Conservation (phyloP, 1,140 invertebrate species). For the Papilio polyxenes region DNA sequence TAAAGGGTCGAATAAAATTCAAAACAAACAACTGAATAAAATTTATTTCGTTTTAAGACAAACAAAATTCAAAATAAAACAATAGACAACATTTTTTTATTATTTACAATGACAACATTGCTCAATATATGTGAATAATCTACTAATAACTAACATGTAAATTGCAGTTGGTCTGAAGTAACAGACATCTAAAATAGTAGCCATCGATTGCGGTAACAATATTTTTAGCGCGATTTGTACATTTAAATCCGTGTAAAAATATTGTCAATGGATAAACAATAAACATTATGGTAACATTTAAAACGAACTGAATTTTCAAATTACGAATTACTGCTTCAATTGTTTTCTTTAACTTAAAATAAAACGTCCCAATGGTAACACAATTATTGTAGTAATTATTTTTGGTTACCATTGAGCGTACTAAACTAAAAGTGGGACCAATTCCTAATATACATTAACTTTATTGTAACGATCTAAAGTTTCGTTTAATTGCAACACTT, state of each 20-base stretch:
- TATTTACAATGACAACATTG: slow-evolving; percentile 36
- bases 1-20: background rate
- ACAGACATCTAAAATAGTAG: slow-evolving; percentile 13
- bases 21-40: background rate
- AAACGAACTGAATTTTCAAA: background rate
- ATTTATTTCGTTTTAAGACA: background rate
- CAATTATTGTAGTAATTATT: slow-evolving; percentile 24
- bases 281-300: background rate
- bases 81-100: slow-evolving; percentile 9
- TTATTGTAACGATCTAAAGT: slow-evolving; percentile 43
- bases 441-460: slow-evolving; percentile 55
- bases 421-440: slow-evolving; percentile 68
- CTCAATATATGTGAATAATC: slow-evolving; percentile 33
- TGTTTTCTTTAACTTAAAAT: slow-evolving; percentile 46
- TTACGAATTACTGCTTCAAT: background rate
- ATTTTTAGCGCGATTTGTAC: slow-evolving; percentile 23
- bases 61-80: background rate
- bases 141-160: slow-evolving; percentile 46
- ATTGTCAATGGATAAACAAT: background rate
- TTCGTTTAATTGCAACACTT: slow-evolving; percentile 47
- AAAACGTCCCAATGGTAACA: slow-evolving; percentile 4
- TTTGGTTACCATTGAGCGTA: slow-evolving; percentile 49
- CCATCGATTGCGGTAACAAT: slow-evolving; percentile 21
- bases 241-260: slow-evolving; percentile 15
- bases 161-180: slow-evolving; percentile 61